Base-by-base conservation (phyloP, 2,797 vertebrate species). In the Coreius guichenoti region DNA sequence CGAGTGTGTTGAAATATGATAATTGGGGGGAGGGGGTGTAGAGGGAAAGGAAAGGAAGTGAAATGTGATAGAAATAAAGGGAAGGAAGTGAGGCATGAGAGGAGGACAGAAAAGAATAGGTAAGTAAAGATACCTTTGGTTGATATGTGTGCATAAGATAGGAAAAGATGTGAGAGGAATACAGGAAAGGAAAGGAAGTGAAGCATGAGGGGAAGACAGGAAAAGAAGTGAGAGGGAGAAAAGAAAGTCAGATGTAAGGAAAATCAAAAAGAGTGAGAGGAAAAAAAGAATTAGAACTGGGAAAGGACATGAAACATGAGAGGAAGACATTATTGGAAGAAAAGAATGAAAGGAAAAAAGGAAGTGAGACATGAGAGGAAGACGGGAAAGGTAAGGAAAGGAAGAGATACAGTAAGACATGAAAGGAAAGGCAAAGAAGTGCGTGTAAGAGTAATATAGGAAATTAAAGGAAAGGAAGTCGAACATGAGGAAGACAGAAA, bases 1-100 rank as follows among this genome's bases (percentile, higher is more conserved):
- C 2, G 79, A 87, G 84, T 54, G 81, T 87, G 77, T 67, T 82
- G 87, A 86, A 86, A 82, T 81, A 88, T 89, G 85, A 86, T 90
- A 87, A 89, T 89, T 84, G 68, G 43, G 65, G 84, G 45, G 54
- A 56, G 51, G 65, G 49, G 36, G n/a, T 31, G 76, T 79, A 75
- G 65, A 51, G 78, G 29, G 49, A 79, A 67, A 87, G 76, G 45
- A 33, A 86, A 84, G 75, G 69, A 69, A 70, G 54, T 69, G 80
- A 69, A 29, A 77, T 67, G 77, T 21, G 67, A 29, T 13, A 56
- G 33, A 47, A 29, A 65, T 63, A 77, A 33, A 54, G n/a, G n/a
- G 17, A 26, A 23, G 31, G 68, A 79, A 45, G 77, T 45, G 39
- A 47, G 58, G 14, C n/a, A 58, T 43, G 26, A 61, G 54, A 29